Evolutionary conservation across 2,113 vertebrate genomes (phyloP).

Genomic region (Motacilla tschutschensis): DNA sequence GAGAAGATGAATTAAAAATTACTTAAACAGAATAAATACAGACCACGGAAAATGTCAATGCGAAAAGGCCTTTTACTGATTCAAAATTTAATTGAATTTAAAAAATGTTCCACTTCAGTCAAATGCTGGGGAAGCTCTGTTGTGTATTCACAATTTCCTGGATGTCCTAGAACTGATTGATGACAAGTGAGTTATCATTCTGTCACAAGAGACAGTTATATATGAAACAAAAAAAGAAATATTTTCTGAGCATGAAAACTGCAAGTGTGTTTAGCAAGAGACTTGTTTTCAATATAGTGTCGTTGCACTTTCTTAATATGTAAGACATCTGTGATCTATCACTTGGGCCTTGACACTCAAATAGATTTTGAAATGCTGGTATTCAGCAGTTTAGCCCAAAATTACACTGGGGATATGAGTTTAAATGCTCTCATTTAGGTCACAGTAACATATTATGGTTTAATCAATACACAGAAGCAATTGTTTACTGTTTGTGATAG

Average conservation of each 20-base stretch:
- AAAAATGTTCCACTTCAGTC: neutral
- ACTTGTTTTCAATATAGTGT: neutral
- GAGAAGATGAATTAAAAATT: neutral
- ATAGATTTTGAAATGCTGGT: neutral
- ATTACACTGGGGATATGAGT: neutral
- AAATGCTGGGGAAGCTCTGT: neutral
- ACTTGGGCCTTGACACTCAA: neutral
- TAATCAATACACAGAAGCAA: conserved; percentile 17
- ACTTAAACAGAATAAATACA: neutral
- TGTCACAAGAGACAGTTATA: neutral
- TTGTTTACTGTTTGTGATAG: conserved; percentile 14
- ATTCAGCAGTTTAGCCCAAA: neutral
- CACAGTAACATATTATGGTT: neutral
- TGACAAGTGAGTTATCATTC: neutral
- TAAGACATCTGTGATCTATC: neutral
- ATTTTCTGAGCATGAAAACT: conserved; percentile 2
- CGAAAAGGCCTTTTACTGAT: neutral
- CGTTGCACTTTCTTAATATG: neutral
- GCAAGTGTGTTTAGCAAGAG: neutral
- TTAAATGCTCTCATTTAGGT: conserved; percentile 27
- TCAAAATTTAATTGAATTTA: conserved; percentile 21
- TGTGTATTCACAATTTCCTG: neutral
- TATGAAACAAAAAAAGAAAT: neutral
- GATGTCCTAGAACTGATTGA: neutral
- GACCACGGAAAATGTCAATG: neutral